phyloP scores from a whole-genome alignment of 2,888 invertebrate species.

The Piscicola geometra region DNA sequence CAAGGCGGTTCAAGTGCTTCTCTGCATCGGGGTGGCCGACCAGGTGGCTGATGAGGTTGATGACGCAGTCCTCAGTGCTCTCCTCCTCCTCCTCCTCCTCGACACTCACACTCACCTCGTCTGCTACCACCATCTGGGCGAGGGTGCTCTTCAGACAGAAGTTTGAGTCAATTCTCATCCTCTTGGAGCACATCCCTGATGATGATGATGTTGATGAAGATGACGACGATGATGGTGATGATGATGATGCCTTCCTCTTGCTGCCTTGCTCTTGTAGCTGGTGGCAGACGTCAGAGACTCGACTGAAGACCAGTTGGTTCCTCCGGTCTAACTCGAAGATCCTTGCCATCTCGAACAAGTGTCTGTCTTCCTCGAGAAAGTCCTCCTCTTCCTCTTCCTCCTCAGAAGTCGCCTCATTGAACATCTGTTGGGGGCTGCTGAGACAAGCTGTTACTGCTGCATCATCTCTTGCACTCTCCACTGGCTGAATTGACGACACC shows the following conservation, averaged over 20 bases:
- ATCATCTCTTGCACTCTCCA: too few relatives aligned
- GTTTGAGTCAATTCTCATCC: not conserved
- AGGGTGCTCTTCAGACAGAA: constrained; percentile 10
- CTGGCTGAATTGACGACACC: too few relatives aligned
- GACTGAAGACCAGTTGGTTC: not conserved
- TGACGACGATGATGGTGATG: constrained; percentile 15
- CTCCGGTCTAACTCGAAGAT: not conserved
- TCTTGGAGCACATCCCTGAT: not conserved
- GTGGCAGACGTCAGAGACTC: not conserved
- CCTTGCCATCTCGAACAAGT: not conserved
- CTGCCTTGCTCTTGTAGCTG: not conserved
- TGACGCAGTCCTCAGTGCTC: not conserved
- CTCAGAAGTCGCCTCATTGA: not conserved
- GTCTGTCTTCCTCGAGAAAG: not conserved
- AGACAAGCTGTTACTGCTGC: too few relatives aligned
- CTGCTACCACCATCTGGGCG: not conserved
- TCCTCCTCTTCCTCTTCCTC: not conserved
- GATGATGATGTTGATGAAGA: constrained; percentile 20
- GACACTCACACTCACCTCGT: not conserved
- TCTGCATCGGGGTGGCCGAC: not conserved
- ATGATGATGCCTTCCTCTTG: constrained; percentile 2
- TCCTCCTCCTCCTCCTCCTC: not conserved
- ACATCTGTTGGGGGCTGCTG: too few relatives aligned
- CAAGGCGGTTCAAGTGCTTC: constrained; percentile 2
- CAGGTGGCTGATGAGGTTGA: constrained; percentile 8